These are phyloP conservation scores for Mobula birostris DNA, from an alignment of 2,113 vertebrate genomes.

Conservation along the genomic window DNA sequence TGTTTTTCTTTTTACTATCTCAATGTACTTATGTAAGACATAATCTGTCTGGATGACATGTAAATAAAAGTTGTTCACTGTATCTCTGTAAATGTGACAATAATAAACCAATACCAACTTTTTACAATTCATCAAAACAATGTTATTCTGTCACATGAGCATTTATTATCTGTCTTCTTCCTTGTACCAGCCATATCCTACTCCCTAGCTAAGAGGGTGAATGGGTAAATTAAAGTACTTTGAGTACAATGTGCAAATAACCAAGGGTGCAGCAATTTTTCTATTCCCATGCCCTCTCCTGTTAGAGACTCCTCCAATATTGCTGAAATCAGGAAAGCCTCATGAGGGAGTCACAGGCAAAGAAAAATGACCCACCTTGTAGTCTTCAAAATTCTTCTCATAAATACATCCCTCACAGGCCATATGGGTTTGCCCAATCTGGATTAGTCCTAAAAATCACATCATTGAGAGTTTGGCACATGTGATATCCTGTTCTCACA, in stretches of 20 bases:
- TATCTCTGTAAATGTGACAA: too few species aligned
- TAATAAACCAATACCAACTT: too few species aligned
- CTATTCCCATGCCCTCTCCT: not conserved
- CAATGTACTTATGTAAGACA: too few species aligned
- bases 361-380: slow-evolving; percentile 9
- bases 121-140: slow-evolving; percentile 21
- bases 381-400: not conserved
- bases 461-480: not conserved
- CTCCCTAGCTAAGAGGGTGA: not conserved
- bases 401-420: not conserved
- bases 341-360: not conserved
- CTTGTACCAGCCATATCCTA: not conserved
- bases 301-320: not conserved
- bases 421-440: slow-evolving; percentile 11
- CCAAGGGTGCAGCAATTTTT: not conserved
- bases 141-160: not conserved
- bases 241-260: not conserved
- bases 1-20: too few species aligned
- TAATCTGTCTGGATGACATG: too few species aligned
- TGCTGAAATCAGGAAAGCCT: not conserved
- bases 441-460: slow-evolving; percentile 14
- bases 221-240: not conserved
- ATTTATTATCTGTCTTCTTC: not conserved
- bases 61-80: too few species aligned
- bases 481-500: not conserved